Evolutionary conservation across 2,888 invertebrate species (phyloP).

Genomic region (Galerucella nymphaeae): DNA sequence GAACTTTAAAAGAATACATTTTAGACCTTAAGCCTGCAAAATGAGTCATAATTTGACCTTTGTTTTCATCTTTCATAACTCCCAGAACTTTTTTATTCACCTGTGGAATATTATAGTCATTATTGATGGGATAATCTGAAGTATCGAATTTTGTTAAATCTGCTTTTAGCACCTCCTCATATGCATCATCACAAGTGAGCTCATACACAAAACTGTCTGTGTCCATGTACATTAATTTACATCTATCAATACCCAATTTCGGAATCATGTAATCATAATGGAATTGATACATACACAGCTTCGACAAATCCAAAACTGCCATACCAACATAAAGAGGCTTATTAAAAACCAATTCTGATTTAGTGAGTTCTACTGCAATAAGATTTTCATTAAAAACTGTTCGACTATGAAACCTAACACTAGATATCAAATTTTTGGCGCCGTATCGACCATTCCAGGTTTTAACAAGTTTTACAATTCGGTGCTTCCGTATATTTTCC

Average conservation of each 20-base stretch:
- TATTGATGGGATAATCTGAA: conserved; percentile 1
- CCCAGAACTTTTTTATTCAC: no score
- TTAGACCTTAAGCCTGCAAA: no score
- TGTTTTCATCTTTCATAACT: no score
- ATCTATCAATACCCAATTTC: conserved; percentile 32
- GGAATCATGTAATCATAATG: conserved; percentile 41
- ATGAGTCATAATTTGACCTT: no score
- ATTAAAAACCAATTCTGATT: conserved; percentile 35
- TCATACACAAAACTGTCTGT: conserved; percentile 27
- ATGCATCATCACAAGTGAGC: not conserved
- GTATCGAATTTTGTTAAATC: conserved; percentile 2
- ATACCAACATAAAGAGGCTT: conserved; percentile 45
- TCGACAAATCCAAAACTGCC: conserved; percentile 44
- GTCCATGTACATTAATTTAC: conserved; percentile 34
- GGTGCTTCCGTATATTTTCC: conserved; percentile 57
- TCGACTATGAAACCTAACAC: conserved; percentile 37
- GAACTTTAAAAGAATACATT: no score
- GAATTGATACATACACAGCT: conserved; percentile 43
- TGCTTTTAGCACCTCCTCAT: not conserved
- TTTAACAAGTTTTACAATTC: conserved; percentile 52
- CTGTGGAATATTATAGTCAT: conserved; percentile 6
- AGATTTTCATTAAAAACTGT: conserved; percentile 38
- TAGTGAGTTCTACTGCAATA: conserved; percentile 37
- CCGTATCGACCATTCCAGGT: conserved; percentile 35
- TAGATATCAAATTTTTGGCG: conserved; percentile 34